phyloP scores from a whole-genome alignment of 2,888 invertebrate genomes.

The Strigamia crassipes region DNA sequence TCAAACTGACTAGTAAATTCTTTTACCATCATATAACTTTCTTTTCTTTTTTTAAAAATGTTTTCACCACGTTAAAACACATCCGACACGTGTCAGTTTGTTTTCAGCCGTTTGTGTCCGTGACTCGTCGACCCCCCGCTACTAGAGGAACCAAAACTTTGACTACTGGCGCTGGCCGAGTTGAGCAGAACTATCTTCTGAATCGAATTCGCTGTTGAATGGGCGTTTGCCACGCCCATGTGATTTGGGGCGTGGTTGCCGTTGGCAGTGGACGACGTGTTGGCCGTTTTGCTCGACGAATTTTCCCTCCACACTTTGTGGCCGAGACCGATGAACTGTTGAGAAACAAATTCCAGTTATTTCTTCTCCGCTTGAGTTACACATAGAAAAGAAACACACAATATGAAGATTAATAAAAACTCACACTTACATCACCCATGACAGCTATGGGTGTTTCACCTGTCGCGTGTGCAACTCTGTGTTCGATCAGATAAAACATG shows the following conservation, averaged over 20 bases:
- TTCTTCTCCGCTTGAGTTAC: conserved; percentile 22
- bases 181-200: conserved; percentile 46
- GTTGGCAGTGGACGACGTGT: conserved; percentile 39
- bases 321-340: conserved; percentile 50
- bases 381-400: background rate
- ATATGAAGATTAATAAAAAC: conserved; percentile 17
- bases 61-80: conserved; percentile 1
- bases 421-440: conserved; percentile 65
- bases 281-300: conserved; percentile 38
- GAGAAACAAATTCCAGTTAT: conserved; percentile 6
- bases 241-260: conserved; percentile 40
- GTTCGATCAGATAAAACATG: conserved; percentile 98
- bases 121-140: conserved; percentile 19
- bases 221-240: conserved; percentile 21
- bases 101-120: conserved; percentile 46
- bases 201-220: conserved; percentile 23
- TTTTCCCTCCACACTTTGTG: conserved; percentile 48
- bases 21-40: background rate
- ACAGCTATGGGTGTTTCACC: conserved; percentile 93
- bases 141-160: conserved; percentile 2
- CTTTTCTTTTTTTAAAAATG: background rate
- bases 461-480: conserved; percentile 88
- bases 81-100: conserved; percentile 44
- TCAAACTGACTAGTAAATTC: conserved; percentile 13
- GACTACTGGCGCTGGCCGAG: conserved; percentile 33